Percentiles rank a stretch among this genome's conserved stretches.
Evolutionary conservation across 2,113 vertebrate genomes (phyloP).

Genomic region (Seriola quinqueradiata): DNA sequence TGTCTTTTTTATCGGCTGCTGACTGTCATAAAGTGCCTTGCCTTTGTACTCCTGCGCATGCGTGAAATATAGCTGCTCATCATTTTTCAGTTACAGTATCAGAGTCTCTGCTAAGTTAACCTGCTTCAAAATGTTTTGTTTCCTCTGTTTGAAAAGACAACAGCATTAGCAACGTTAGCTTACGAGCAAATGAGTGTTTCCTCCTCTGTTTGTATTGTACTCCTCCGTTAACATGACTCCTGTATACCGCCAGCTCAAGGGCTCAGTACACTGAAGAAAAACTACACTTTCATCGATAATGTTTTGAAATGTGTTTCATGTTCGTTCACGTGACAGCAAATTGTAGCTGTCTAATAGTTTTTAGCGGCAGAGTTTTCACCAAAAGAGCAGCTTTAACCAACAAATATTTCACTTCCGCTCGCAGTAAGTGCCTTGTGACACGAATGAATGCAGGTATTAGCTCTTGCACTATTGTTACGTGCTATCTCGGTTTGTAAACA

Average conservation of each 20-base stretch:
- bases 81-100: slow-evolving; percentile 51
- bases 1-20: slow-evolving; percentile 62
- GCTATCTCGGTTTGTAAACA: slow-evolving; percentile 30
- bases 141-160: not conserved
- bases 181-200: not conserved
- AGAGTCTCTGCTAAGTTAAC: slow-evolving; percentile 12
- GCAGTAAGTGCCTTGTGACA: slow-evolving; percentile 47
- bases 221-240: slow-evolving; percentile 24
- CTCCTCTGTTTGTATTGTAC: not conserved
- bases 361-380: not conserved
- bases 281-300: not conserved
- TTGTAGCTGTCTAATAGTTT: not conserved
- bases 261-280: slow-evolving; percentile 2
- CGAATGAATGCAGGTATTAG: slow-evolving; percentile 28
- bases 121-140: not conserved
- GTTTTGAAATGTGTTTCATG: not conserved
- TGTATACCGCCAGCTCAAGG: slow-evolving; percentile 41
- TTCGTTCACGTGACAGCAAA: not conserved
- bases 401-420: slow-evolving; percentile 36
- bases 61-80: slow-evolving; percentile 61
- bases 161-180: no score
- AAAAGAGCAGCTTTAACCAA: not conserved
- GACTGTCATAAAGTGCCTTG: slow-evolving; percentile 80
- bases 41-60: slow-evolving; percentile 80
- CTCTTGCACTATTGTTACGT: slow-evolving; percentile 9